Conservation (phyloP, 2,113 vertebrate genomes). For the Toxotes jaculatrix region DNA sequence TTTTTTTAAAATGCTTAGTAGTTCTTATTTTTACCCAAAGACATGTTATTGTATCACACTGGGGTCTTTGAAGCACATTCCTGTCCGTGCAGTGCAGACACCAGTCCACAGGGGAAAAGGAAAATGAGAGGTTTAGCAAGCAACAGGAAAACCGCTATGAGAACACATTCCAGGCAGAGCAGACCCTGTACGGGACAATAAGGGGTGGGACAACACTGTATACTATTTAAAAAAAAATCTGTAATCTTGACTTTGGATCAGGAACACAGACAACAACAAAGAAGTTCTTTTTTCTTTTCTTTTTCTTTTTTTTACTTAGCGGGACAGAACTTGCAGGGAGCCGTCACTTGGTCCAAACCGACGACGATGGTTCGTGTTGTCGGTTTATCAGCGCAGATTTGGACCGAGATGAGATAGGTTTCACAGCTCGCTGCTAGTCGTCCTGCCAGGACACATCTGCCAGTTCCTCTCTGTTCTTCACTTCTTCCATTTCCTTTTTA, state of each 20-base stretch:
- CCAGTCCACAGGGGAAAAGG: constrained; percentile 71
- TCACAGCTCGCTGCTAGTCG: background rate
- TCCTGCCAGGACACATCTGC: constrained; percentile 3
- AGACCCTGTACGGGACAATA: constrained; percentile 80
- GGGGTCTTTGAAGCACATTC: constrained; percentile 73
- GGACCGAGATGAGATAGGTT: constrained; percentile 73
- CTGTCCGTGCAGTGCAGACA: constrained; percentile 67
- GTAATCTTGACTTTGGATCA: constrained; percentile 79
- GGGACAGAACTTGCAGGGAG: constrained; percentile 20
- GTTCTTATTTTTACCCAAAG: background rate
- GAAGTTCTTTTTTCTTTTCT: background rate
- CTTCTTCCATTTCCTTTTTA: background rate
- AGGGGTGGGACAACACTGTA: constrained; percentile 83
- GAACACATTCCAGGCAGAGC: constrained; percentile 83
- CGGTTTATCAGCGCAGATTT: constrained; percentile 81
- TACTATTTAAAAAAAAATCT: constrained; percentile 55
- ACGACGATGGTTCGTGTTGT: constrained; percentile 42
- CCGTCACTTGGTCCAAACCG: constrained; percentile 25
- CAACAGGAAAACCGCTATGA: constrained; percentile 86
- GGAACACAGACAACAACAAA: constrained; percentile 42
- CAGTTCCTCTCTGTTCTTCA: too few relatives aligned
- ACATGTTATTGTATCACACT: constrained; percentile 31
- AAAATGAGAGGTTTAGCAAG: constrained; percentile 83
- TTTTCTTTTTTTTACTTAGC: constrained; percentile 43
- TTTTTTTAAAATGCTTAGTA: background rate